phyloP scores from a whole-genome alignment of 2,797 vertebrate genomes.

The Cephalopachus bancanus region DNA sequence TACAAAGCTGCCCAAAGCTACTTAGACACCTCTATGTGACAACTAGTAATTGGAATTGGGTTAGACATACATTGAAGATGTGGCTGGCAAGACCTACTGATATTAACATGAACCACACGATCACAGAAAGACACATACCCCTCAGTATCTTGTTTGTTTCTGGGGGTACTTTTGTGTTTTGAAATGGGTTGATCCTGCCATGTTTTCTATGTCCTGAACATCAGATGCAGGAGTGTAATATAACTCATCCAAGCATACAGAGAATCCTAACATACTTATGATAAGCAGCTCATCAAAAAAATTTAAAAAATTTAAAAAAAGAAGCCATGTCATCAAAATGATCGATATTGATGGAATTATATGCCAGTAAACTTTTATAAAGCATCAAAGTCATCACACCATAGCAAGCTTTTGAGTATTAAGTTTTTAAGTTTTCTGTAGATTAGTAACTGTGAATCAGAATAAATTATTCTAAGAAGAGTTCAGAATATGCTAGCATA shows the following conservation, averaged over 20 bases:
- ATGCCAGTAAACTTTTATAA: constrained; percentile 2
- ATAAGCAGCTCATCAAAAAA: background rate
- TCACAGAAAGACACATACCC: background rate
- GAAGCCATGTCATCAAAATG: background rate
- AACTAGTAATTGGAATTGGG: constrained; percentile 5
- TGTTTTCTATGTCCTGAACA: background rate
- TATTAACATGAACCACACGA: background rate
- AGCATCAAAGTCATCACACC: background rate
- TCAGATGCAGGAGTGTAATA: background rate
- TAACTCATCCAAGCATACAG: background rate
- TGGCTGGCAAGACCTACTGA: background rate
- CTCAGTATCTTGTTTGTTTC: constrained; percentile 29
- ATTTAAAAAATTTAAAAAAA: background rate
- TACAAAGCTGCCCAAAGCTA: background rate
- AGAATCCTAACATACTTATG: background rate
- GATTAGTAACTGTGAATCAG: background rate
- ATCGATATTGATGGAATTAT: background rate
- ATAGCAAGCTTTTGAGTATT: background rate
- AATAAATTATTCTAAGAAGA: constrained; percentile 23
- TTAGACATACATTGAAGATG: constrained; percentile 21
- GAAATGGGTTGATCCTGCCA: background rate
- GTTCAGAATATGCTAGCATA: constrained; percentile 19
- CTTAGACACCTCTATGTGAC: background rate
- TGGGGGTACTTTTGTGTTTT: background rate
- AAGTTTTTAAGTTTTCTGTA: constrained; percentile 10